These are phyloP conservation scores for Pomacea maculata DNA, from an alignment of 1,140 invertebrate genomes.

Conservation along the genomic window DNA sequence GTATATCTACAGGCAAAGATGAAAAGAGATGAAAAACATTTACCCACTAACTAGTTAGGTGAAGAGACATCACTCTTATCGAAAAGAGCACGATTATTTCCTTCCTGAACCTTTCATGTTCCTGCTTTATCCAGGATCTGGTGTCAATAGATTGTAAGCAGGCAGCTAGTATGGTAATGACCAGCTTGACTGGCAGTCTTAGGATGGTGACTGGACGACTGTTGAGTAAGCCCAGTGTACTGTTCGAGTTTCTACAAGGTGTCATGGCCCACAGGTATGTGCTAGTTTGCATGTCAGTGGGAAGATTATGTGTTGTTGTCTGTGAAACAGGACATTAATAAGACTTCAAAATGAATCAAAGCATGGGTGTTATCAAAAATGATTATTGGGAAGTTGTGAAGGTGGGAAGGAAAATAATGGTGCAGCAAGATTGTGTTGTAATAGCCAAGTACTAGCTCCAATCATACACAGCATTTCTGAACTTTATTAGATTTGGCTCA, in stretches of 20 bases:
- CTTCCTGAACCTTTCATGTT: background rate
- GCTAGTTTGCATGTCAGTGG: background rate
- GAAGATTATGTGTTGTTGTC: background rate
- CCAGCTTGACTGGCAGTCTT: constrained; percentile 49
- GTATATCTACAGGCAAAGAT: too few species aligned
- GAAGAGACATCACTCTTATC: too few species aligned
- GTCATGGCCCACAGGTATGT: constrained; percentile 70
- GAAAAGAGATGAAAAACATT: too few species aligned
- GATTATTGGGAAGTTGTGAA: background rate
- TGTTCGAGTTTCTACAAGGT: constrained; percentile 73
- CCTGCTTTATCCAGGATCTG: constrained; percentile 57
- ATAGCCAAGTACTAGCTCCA: too few species aligned
- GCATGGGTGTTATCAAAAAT: background rate
- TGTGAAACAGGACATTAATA: background rate
- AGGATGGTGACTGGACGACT: constrained; percentile 49
- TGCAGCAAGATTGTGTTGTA: background rate
- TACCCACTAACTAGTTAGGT: too few species aligned
- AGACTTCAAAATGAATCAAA: background rate
- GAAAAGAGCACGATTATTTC: too few species aligned
- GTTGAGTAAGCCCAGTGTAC: constrained; percentile 49
- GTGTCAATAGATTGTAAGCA: constrained; percentile 67
- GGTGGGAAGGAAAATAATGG: background rate
- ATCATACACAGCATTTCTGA: too few species aligned
- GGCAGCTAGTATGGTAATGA: constrained; percentile 56
- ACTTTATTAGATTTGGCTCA: too few species aligned